Conservation (phyloP, 2,797 vertebrate genomes). For the Ctenosaura bakeri region DNA sequence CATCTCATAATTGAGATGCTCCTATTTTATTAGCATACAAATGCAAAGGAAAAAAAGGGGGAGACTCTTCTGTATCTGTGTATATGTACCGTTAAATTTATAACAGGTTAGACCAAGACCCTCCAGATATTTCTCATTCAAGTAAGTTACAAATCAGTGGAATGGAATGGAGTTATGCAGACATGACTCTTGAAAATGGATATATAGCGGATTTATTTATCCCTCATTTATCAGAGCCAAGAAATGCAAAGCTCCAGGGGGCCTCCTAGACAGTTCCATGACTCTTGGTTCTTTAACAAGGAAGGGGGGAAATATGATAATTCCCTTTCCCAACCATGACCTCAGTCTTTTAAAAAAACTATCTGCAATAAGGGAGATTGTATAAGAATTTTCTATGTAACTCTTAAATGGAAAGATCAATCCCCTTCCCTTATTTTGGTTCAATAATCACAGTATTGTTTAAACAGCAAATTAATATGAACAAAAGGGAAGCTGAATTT, state of each 20-base stretch:
- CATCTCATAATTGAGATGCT: constrained; percentile 47
- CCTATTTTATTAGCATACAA: constrained; percentile 41
- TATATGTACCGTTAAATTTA: constrained; percentile 19
- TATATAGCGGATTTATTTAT: constrained; percentile 54
- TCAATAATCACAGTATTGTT: not conserved
- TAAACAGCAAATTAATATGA: constrained; percentile 28
- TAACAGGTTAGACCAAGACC: constrained; percentile 40
- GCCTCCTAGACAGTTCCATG: constrained; percentile 43
- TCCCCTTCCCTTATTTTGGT: not conserved
- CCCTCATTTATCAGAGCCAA: constrained; percentile 51
- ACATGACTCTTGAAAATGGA: constrained; percentile 53
- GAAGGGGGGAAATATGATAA: constrained; percentile 46
- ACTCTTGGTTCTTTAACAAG: constrained; percentile 39
- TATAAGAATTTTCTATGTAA: not conserved
- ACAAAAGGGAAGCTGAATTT: not conserved
- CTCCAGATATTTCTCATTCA: constrained; percentile 52
- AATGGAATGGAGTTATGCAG: constrained; percentile 39
- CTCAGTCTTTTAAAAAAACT: constrained; percentile 3
- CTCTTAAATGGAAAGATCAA: constrained; percentile 27
- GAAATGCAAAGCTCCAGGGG: constrained; percentile 35
- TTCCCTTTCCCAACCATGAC: constrained; percentile 33
- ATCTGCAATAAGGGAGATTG: constrained; percentile 25
- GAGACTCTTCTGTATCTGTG: constrained; percentile 15
- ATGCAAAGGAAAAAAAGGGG: accelerated
- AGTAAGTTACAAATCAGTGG: constrained; percentile 42